These are phyloP conservation scores for Strongylocentrotus purpuratus DNA, from an alignment of 35 echinoderm and acorn worm genomes.

Conservation along the genomic window DNA sequence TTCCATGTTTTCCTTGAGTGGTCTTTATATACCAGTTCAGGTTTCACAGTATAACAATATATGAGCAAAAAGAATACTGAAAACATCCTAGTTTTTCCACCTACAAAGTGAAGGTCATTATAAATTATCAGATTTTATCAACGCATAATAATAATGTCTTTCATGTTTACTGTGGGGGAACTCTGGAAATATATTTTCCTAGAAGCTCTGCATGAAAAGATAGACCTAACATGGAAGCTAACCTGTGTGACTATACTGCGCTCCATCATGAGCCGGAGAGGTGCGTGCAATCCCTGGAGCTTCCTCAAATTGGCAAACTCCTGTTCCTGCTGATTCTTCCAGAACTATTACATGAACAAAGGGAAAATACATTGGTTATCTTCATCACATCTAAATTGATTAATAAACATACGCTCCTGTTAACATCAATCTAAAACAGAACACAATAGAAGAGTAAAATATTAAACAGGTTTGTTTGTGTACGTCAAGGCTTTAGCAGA, in stretches of 20 bases:
- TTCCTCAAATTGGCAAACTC: constrained; percentile 79
- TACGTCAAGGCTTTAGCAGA: too few relatives aligned
- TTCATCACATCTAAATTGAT: background rate
- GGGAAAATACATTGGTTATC: background rate
- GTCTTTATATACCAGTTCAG: too few relatives aligned
- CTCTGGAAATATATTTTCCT: too few relatives aligned
- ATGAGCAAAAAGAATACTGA: too few relatives aligned
- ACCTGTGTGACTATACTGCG: constrained; percentile 84
- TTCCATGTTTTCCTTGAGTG: too few relatives aligned
- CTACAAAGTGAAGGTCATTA: too few relatives aligned
- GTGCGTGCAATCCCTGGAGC: constrained; percentile 86
- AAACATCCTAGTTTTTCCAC: too few relatives aligned
- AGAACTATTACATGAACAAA: constrained; percentile 64
- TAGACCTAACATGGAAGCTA: background rate
- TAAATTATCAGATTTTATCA: too few relatives aligned
- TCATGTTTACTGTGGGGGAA: too few relatives aligned
- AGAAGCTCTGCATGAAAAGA: background rate
- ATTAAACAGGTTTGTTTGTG: too few relatives aligned
- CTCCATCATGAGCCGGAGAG: constrained; percentile 90
- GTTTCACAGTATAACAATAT: too few relatives aligned
- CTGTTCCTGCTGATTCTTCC: constrained; percentile 57
- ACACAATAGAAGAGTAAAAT: background rate
- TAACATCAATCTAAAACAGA: background rate
- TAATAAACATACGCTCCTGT: background rate
- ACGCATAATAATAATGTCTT: too few relatives aligned